These are phyloP conservation scores for Mesoligia furuncula DNA, from an alignment of 2,888 invertebrate species.

Conservation along the genomic window DNA sequence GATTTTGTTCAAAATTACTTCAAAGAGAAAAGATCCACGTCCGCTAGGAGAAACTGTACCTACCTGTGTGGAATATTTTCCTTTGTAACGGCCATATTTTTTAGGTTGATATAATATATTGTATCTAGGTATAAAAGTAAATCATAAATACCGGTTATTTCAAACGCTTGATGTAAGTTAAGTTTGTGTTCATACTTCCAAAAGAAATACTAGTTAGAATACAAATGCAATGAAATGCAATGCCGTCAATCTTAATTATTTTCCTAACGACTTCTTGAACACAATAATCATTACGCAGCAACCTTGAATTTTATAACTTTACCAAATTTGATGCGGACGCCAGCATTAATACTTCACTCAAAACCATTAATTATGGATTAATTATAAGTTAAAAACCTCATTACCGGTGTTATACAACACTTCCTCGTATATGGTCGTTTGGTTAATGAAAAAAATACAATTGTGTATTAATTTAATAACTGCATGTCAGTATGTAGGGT, in stretches of 20 bases:
- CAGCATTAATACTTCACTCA: constrained; percentile 24
- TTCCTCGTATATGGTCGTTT: constrained; percentile 57
- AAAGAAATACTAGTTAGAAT: constrained; percentile 5
- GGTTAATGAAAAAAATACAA: constrained; percentile 24
- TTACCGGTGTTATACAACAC: constrained; percentile 51
- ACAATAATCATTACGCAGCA: constrained; percentile 41
- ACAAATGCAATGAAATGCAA: constrained; percentile 27
- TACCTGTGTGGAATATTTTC: not conserved
- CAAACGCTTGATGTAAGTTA: not conserved
- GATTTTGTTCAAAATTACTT: not conserved
- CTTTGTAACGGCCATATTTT: not conserved
- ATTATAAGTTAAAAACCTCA: constrained; percentile 60
- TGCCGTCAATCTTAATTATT: constrained; percentile 37
- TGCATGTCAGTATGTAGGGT: constrained; percentile 50
- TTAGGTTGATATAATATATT: not conserved
- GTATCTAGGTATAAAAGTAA: not conserved
- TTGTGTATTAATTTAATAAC: constrained; percentile 42
- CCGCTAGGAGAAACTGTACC: not conserved
- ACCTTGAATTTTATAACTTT: constrained; percentile 59
- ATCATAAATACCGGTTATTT: not conserved
- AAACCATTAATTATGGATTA: constrained; percentile 63
- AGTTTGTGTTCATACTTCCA: not conserved
- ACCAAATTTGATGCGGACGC: constrained; percentile 51
- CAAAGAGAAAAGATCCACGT: not conserved
- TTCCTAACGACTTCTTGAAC: constrained; percentile 47